Base-by-base conservation (phyloP, 2,888 invertebrate genomes). In the Gastracanthus pulcherrimus region DNA sequence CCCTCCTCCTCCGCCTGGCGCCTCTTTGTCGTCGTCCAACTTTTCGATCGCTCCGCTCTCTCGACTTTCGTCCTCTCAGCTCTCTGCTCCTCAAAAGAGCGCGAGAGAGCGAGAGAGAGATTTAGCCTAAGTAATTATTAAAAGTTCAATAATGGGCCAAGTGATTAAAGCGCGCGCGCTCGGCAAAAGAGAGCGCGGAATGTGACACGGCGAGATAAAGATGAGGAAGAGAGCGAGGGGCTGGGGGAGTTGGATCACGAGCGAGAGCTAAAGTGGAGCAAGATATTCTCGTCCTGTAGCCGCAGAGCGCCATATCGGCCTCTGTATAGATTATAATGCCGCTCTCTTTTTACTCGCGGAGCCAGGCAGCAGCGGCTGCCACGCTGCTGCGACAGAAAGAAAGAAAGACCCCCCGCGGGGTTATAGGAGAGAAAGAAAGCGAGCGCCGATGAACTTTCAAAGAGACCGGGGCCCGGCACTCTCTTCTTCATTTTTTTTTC, bases 71-170 rank as follows among this genome's bases (percentile, higher is more conserved):
- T n/a, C 19, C 58, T 36, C 26, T 36, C 45, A 1, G 0, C 45
- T 29, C 34, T 16, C 66, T 67, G 16, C n/a, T 9, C 4, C 41
- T 6, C 16, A n/a, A n/a, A n/a, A n/a, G n/a, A n/a, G n/a, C n/a
- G 19, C 48, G 7, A n/a, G n/a, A n/a, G 4, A 16, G 48, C 58
- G 19, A 26, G 11, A 16, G 29, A 11, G 60, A 29, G 60, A 60
- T 60, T 58, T 19, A n/a, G n/a, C 31, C 36, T 34, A 11, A 64
- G 75, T 64, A 67, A 76, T 67, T 67, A 76, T 76, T 76, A 67
- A 76, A 76, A 67, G 67, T 76, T 76, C 38, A 67, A 76, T 67
- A 67, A 67, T 38, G 67, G 76, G n/a, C 64, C 64, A 38, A 48
- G 64, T 45, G 34, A 72, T 60, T 41, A 36, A 71, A 19, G 62